Percentiles rank a stretch among this genome's conserved stretches.
phyloP scores from a whole-genome alignment of 2,888 invertebrate genomes.

The Bellardia bayeri region DNA sequence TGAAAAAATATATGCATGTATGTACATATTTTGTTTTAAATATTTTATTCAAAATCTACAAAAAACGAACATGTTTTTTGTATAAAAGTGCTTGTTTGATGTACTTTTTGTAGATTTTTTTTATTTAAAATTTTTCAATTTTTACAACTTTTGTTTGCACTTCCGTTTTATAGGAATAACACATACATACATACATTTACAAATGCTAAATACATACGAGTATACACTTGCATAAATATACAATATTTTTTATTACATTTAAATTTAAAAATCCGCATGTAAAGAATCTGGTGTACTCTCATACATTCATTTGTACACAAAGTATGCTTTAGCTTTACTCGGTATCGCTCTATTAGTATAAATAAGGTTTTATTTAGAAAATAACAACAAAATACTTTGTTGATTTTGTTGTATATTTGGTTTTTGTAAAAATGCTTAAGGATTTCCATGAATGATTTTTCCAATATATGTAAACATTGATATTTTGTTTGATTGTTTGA shows the following conservation, averaged over 20 bases:
- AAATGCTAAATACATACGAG: not conserved
- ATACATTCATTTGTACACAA: not conserved
- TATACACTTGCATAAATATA: not conserved
- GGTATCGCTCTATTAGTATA: not conserved
- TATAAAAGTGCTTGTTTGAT: constrained; percentile 27
- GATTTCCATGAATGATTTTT: constrained; percentile 53
- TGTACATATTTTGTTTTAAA: not conserved
- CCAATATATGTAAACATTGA: not conserved
- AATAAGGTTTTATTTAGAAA: not conserved
- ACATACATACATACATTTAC: not conserved
- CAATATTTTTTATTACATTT: not conserved
- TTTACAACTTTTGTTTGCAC: constrained; percentile 59
- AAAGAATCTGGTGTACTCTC: not conserved
- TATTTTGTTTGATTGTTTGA: constrained; percentile 34
- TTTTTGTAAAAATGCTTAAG: constrained; percentile 56
- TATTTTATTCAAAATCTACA: constrained; percentile 7
- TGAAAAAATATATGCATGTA: not conserved
- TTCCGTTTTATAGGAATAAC: constrained; percentile 58
- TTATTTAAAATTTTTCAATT: constrained; percentile 41
- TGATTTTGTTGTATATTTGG: constrained; percentile 36
- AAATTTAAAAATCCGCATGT: not conserved
- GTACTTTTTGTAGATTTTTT: constrained; percentile 17
- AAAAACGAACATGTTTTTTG: not conserved
- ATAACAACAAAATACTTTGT: constrained; percentile 10
- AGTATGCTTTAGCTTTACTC: not conserved